Percentiles rank a stretch among this genome's conserved stretches.
phyloP scores from a whole-genome alignment of 2,113 vertebrate species.

The Camelus bactrianus region DNA sequence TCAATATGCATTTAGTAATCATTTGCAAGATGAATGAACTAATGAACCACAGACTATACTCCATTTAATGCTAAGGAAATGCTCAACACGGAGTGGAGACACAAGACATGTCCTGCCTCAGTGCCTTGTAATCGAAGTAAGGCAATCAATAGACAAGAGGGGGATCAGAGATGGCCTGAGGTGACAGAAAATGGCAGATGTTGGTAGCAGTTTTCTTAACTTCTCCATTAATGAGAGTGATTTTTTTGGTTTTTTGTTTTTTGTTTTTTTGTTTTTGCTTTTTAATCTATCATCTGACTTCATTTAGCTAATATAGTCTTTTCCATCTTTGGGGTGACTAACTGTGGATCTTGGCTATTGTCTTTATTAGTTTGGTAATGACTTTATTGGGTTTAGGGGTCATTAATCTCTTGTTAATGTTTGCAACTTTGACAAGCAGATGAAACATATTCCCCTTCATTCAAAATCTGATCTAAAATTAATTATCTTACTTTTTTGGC shows the following conservation, averaged over 20 bases:
- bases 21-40: conserved; percentile 72
- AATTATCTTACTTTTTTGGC: conserved; percentile 71
- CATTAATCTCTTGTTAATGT: conserved; percentile 79
- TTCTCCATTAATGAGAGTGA: conserved; percentile 44
- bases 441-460: conserved; percentile 58
- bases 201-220: conserved; percentile 71
- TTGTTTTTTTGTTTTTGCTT: not conserved
- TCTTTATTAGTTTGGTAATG: conserved; percentile 77
- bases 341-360: conserved; percentile 40
- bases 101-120: conserved; percentile 6
- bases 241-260: not conserved
- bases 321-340: conserved; percentile 57
- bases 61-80: conserved; percentile 61
- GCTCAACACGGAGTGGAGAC: not conserved
- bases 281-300: conserved; percentile 73
- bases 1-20: conserved; percentile 49
- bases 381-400: conserved; percentile 66
- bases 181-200: conserved; percentile 3
- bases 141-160: not conserved
- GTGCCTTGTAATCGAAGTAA: conserved; percentile 49
- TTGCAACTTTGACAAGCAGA: conserved; percentile 69
- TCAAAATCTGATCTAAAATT: conserved; percentile 75
- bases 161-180: conserved; percentile 47
- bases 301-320: conserved; percentile 65
- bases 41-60: conserved; percentile 61